These are phyloP conservation scores for Sinodicranocentrus sp. DNA, from an alignment of 2,888 invertebrate genomes.

Conservation along the genomic window DNA sequence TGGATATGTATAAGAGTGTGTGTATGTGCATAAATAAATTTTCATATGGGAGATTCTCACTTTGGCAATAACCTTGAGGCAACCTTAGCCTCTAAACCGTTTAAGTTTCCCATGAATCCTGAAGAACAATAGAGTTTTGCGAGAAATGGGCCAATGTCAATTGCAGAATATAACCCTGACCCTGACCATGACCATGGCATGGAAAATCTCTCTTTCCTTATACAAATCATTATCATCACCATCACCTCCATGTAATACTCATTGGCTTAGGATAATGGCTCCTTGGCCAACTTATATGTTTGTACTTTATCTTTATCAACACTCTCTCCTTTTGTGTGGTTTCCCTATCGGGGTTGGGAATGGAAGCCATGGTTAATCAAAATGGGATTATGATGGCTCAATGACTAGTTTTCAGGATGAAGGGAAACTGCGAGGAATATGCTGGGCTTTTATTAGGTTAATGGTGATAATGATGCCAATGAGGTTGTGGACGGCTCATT, in stretches of 20 bases:
- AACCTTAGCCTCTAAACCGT: slow-evolving; percentile 56
- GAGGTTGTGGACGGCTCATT: too few species aligned
- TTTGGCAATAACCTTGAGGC: slow-evolving; percentile 33
- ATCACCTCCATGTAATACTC: background rate
- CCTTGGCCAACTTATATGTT: slow-evolving; percentile 26
- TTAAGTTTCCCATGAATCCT: slow-evolving; percentile 15
- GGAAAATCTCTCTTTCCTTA: background rate
- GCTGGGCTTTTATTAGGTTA: too few species aligned
- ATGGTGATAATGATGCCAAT: too few species aligned
- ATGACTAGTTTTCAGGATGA: background rate
- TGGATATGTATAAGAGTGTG: too few species aligned
- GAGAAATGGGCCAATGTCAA: slow-evolving; percentile 53
- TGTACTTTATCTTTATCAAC: slow-evolving; percentile 6
- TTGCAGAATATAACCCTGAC: slow-evolving; percentile 1
- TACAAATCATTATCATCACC: too few species aligned
- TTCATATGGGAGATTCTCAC: background rate
- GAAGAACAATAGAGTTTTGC: slow-evolving; percentile 16
- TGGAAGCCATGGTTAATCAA: slow-evolving; percentile 11
- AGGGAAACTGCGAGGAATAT: too few species aligned
- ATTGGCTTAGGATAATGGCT: background rate
- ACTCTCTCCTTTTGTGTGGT: background rate
- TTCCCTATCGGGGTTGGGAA: too few species aligned
- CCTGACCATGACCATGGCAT: slow-evolving; percentile 46
- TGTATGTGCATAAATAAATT: too few species aligned
- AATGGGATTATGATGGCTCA: slow-evolving; percentile 3